A percentile compares a stretch with the other conserved stretches of the same genome.
Evolutionary conservation across 2,888 invertebrate species (phyloP).

Genomic region (Drosophila koepferae): DNA sequence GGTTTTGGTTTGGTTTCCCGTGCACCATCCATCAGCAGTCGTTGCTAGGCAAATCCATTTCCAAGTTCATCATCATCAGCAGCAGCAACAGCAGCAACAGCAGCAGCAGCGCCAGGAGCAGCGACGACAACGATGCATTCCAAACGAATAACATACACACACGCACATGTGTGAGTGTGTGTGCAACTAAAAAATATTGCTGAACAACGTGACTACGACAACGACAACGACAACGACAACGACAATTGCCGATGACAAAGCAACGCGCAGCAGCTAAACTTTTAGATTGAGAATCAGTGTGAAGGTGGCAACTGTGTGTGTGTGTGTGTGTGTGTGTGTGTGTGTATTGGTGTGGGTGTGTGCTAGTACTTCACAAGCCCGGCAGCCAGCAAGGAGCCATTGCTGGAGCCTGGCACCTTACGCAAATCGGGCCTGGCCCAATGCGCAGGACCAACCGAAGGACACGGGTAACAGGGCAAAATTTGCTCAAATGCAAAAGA

Average conservation of each 20-base stretch:
- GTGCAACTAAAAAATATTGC: slow-evolving; percentile 66
- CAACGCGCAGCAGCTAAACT: slow-evolving; percentile 67
- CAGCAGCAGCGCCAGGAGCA: slow-evolving; percentile 1
- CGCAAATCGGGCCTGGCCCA: slow-evolving; percentile 73
- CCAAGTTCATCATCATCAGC: slow-evolving; percentile 45
- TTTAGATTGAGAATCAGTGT: slow-evolving; percentile 66
- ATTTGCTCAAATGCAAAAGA: slow-evolving; percentile 45
- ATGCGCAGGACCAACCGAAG: slow-evolving; percentile 76
- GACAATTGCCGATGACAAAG: slow-evolving; percentile 78
- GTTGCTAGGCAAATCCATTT: slow-evolving; percentile 60
- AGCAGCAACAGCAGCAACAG: slow-evolving; percentile 16
- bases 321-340: slow-evolving; percentile 7
- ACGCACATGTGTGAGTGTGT: slow-evolving; percentile 7
- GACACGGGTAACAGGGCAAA: slow-evolving; percentile 43
- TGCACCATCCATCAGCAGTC: slow-evolving; percentile 44
- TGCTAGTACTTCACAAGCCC: slow-evolving; percentile 31
- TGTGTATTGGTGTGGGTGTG: slow-evolving; percentile 9
- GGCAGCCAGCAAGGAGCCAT: slow-evolving; percentile 60
- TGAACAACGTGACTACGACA: slow-evolving; percentile 76
- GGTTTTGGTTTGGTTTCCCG: slow-evolving; percentile 11
- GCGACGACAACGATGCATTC: slow-evolving; percentile 49
- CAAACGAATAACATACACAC: slow-evolving; percentile 30
- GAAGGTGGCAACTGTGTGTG: slow-evolving; percentile 38
- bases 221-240: slow-evolving; percentile 52
- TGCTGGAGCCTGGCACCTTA: slow-evolving; percentile 69